Evolutionary conservation across 2,797 vertebrate genomes (phyloP), one percentile per base, ranked within the genome.

Genomic region (Acrossocheilus wenchowensis): DNA sequence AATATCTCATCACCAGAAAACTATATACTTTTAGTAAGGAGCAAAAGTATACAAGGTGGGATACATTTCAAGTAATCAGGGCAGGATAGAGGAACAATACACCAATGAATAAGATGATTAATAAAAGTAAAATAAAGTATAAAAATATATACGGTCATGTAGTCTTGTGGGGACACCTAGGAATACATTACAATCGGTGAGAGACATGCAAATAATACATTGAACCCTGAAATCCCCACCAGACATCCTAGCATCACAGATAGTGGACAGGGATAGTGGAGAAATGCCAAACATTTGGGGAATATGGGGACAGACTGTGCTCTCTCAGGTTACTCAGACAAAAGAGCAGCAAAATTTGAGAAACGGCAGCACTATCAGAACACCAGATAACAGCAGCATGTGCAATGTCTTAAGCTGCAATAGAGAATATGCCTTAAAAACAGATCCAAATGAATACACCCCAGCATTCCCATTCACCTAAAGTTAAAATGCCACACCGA

Each of bases 391-490:
- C 26, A 21, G n/a, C 78, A 80, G n/a, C 9, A 34, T 15, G 43
- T 50, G 62, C 62, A 50, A 9, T 15, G 19, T 52, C 21, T 81
- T 48, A 10, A 2, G 11, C 23, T 41, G 39, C 2, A 60, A 43
- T 4, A 48, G 60, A 87, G 60, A 64, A 50, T 43, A 21, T 21
- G n/a, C 69, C 62, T 36, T 57, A 79, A 12, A 66, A 71, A 84
- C 62, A 52, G 39, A 52, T 43, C n/a, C 43, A 54, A 45, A 62
- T 30, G 43, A 9, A 77, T 36, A 45, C 43, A 45, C 43, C 43
- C 43, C 43, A 45, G 11, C 43, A 43, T 57, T 78, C 26, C 75
- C 43, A 68, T n/a, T 30, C 45, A 68, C 1, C 1, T 14, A 45
- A 64, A 30, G 39, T 26, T 30, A 3, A 64, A 64, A 21, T 45